These are phyloP conservation scores for Doryteuthis pealeii DNA, from an alignment of 1,140 invertebrate genomes.

Conservation along the genomic window DNA sequence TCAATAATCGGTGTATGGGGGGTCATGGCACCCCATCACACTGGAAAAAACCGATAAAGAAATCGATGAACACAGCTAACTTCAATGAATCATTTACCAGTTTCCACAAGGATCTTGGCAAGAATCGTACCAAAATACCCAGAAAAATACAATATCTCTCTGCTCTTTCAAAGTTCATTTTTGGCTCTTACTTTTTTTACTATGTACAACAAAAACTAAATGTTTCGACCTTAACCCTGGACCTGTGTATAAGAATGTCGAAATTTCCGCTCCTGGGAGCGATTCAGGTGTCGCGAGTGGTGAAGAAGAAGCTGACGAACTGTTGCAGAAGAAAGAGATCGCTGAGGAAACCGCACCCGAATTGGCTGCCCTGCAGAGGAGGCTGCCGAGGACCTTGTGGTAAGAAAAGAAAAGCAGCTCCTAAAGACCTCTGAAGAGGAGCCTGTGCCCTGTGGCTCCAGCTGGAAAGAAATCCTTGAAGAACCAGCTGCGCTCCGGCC, in stretches of 20 bases:
- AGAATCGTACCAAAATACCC: constrained; percentile 27
- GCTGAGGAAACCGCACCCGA: background rate
- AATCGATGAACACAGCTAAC: constrained; percentile 32
- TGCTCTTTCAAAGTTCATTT: constrained; percentile 13
- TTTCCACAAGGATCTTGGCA: constrained; percentile 50
- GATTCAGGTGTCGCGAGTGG: no score
- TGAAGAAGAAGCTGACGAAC: background rate
- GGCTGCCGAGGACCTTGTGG: background rate
- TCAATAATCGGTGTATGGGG: constrained; percentile 30
- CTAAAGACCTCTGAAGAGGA: background rate
- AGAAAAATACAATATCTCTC: constrained; percentile 29
- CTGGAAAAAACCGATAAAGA: constrained; percentile 37
- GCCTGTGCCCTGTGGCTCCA: background rate
- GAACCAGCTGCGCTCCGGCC: background rate
- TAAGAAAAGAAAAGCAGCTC: background rate
- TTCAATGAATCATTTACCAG: constrained; percentile 39
- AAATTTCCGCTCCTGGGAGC: background rate
- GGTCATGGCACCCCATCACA: constrained; percentile 24
- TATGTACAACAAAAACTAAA: constrained; percentile 29
- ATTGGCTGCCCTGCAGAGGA: background rate
- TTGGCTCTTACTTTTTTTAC: constrained; percentile 28
- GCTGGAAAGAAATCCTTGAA: background rate
- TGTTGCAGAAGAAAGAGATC: background rate
- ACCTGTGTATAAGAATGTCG: background rate
- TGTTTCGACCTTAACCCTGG: background rate